phyloP scores from a whole-genome alignment of 2,797 vertebrate species.

The Urophycis tenuis region DNA sequence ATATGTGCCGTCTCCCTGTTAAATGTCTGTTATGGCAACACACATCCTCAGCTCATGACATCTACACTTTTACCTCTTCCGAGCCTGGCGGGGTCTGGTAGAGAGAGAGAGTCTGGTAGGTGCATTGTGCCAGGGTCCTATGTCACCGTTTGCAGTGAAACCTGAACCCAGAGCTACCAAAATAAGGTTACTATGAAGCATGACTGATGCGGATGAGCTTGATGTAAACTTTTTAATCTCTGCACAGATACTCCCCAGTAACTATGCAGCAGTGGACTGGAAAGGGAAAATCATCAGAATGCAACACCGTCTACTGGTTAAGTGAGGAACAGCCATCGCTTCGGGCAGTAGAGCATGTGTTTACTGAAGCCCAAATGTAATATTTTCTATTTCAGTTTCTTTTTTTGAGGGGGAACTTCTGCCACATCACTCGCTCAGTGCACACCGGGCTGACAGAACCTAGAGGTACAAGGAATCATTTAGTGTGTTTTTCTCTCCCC shows the following conservation, averaged over 20 bases:
- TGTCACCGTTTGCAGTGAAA: conserved; percentile 40
- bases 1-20: neutral
- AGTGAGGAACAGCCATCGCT: conserved; percentile 23
- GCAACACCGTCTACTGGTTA: conserved; percentile 23
- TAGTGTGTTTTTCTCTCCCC: conserved; percentile 4
- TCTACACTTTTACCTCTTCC: neutral
- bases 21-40: neutral
- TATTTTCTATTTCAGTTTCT: conserved; percentile 5
- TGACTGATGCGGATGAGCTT: conserved; percentile 35
- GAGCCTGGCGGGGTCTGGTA: neutral
- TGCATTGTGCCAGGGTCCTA: conserved; percentile 18
- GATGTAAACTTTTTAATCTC: conserved; percentile 51
- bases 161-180: conserved; percentile 41
- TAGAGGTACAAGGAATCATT: conserved; percentile 16
- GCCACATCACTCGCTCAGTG: conserved; percentile 10
- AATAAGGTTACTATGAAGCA: conserved; percentile 59
- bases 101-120: neutral
- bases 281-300: conserved; percentile 32
- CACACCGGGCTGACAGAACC: conserved; percentile 3
- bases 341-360: conserved; percentile 12
- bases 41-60: neutral
- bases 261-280: conserved; percentile 24
- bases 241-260: conserved; percentile 32
- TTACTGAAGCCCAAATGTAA: conserved; percentile 24
- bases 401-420: conserved; percentile 3